Percentiles rank a stretch among this genome's conserved stretches.
Evolutionary conservation across 1,140 invertebrate species (phyloP).

Genomic region (Trachymyrmex cornetzi): DNA sequence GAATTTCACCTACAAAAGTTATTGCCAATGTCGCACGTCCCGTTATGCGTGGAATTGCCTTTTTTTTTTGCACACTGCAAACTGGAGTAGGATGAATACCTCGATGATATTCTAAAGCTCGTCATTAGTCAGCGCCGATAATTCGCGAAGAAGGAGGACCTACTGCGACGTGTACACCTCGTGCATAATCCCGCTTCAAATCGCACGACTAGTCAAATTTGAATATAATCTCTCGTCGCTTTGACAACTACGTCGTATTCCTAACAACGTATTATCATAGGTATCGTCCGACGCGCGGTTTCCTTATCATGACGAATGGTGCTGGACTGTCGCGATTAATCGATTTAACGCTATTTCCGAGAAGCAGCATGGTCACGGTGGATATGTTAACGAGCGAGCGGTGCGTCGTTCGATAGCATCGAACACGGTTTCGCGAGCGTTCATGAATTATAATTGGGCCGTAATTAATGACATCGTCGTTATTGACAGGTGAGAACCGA

Average conservation of each 20-base stretch:
- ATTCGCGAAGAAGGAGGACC: not conserved
- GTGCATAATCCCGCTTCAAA: not conserved
- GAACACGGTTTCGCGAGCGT: slow-evolving; percentile 68
- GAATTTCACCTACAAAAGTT: not conserved
- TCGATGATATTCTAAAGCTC: not conserved
- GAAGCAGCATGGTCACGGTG: slow-evolving; percentile 48
- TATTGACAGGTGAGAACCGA: slow-evolving; percentile 77
- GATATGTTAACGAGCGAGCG: slow-evolving; percentile 75
- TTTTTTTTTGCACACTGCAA: not conserved
- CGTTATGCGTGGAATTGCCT: not conserved
- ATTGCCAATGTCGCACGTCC: not conserved
- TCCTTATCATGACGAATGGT: slow-evolving; percentile 66
- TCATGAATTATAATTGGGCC: slow-evolving; percentile 80
- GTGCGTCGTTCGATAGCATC: slow-evolving; percentile 67
- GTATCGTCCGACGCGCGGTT: slow-evolving; percentile 22
- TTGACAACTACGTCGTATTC: not conserved
- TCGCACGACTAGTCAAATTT: slow-evolving; percentile 33
- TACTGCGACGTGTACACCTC: not conserved
- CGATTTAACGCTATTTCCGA: slow-evolving; percentile 70
- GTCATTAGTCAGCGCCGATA: slow-evolving; percentile 48
- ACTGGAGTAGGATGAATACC: not conserved
- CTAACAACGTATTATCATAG: slow-evolving; percentile 47
- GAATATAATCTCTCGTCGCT: slow-evolving; percentile 43
- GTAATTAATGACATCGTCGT: slow-evolving; percentile 82
- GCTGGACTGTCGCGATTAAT: slow-evolving; percentile 69